Evolutionary conservation across 2,888 invertebrate species (phyloP).

Genomic region (Alviniconcha strummeri): DNA sequence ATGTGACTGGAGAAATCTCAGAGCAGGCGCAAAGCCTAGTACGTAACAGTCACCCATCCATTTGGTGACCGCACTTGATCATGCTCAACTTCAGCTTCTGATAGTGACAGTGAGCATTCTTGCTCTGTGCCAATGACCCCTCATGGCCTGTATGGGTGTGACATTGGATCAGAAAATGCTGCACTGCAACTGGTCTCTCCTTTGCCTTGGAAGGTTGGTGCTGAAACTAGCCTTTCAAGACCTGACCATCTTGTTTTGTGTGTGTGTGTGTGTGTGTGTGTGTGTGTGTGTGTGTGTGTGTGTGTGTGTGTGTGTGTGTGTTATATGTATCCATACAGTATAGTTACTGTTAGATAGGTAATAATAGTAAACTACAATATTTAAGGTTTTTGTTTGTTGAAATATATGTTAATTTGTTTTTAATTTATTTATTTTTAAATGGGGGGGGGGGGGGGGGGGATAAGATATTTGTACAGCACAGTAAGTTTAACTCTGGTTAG

Average conservation of each 20-base stretch:
- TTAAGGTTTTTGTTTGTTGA: too few relatives aligned
- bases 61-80: neutral
- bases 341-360: too few relatives aligned
- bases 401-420: too few relatives aligned
- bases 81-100: neutral
- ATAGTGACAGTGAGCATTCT: neutral
- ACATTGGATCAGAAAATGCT: neutral
- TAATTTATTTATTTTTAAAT: too few relatives aligned
- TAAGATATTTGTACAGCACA: too few relatives aligned
- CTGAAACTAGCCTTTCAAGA: neutral
- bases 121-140: neutral
- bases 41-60: too few relatives aligned
- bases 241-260: neutral
- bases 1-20: too few relatives aligned
- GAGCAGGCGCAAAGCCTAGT: too few relatives aligned
- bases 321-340: neutral
- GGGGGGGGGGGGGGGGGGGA: too few relatives aligned
- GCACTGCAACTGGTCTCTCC: neutral
- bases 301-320: neutral
- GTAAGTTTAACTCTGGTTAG: too few relatives aligned
- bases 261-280: conserved; percentile 8
- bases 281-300: conserved; percentile 7
- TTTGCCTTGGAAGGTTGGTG: neutral
- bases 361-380: too few relatives aligned
- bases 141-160: neutral